phyloP scores from a whole-genome alignment of 2,888 invertebrate genomes.

The Dorcus parallelipipedus region DNA sequence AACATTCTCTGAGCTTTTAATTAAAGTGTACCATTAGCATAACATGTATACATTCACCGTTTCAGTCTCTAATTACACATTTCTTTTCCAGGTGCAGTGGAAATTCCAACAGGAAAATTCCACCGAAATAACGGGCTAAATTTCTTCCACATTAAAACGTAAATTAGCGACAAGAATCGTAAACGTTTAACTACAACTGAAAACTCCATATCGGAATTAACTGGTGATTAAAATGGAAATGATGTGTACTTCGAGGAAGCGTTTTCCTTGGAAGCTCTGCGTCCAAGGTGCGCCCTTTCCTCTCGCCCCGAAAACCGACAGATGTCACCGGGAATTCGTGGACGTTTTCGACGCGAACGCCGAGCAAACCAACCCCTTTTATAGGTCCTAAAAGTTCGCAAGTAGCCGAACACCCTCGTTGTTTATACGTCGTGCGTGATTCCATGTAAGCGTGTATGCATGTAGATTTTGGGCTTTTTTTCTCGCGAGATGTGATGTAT shows the following conservation, averaged over 20 bases:
- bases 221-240: not conserved
- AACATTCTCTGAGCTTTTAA: too few relatives aligned
- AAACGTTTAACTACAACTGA: not conserved
- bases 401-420: slow-evolving; percentile 19
- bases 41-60: too few relatives aligned
- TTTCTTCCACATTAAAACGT: not conserved
- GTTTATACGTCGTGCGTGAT: slow-evolving; percentile 27
- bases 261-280: not conserved
- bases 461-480: not conserved
- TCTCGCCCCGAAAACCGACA: not conserved
- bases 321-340: not conserved
- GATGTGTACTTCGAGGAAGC: not conserved
- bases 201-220: not conserved
- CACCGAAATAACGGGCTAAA: not conserved
- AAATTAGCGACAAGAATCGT: not conserved
- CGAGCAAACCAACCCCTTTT: slow-evolving; percentile 32
- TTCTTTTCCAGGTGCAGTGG: too few relatives aligned
- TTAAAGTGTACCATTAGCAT: too few relatives aligned
- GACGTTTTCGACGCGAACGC: slow-evolving; percentile 33
- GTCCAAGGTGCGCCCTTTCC: not conserved
- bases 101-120: too few relatives aligned
- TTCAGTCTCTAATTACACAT: too few relatives aligned
- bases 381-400: slow-evolving; percentile 31
- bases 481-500: not conserved
- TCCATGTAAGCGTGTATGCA: slow-evolving; percentile 1